Percentiles rank a stretch among this genome's conserved stretches.
Conservation (phyloP, 2,113 vertebrate genomes). For the Colius striatus region DNA sequence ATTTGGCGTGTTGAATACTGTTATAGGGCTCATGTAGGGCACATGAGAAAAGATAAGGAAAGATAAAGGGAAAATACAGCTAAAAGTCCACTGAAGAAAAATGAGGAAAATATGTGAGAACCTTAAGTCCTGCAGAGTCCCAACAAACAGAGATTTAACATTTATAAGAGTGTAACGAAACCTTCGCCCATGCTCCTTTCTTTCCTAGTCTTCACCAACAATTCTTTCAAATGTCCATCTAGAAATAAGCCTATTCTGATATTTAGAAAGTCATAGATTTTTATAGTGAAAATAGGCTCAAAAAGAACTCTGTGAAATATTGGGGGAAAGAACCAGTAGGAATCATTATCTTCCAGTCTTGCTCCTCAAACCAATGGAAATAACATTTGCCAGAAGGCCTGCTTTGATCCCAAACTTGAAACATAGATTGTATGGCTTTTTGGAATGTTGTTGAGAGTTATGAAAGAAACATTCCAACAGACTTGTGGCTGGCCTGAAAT, state of each 20-base stretch:
- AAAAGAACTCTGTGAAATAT: fast-evolving
- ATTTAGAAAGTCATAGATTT: not conserved
- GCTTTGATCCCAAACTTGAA: not conserved
- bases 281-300: not conserved
- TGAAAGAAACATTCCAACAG: not conserved
- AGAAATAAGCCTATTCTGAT: not conserved
- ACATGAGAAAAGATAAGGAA: not conserved
- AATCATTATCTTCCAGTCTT: not conserved
- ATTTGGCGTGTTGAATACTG: not conserved
- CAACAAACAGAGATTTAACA: not conserved
- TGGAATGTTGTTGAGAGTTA: not conserved
- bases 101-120: not conserved
- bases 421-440: not conserved
- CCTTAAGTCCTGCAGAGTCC: too few relatives aligned
- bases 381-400: not conserved
- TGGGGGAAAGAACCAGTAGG: not conserved
- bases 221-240: not conserved
- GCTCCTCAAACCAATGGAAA: not conserved
- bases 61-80: not conserved
- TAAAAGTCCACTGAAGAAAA: not conserved
- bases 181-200: fast-evolving
- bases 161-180: not conserved
- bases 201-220: not conserved
- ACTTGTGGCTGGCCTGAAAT: not conserved
- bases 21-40: not conserved